A percentile compares a stretch with the other conserved stretches of the same genome.
Evolutionary conservation across 2,797 vertebrate genomes (phyloP).

Genomic region (Argyrosomus regius): DNA sequence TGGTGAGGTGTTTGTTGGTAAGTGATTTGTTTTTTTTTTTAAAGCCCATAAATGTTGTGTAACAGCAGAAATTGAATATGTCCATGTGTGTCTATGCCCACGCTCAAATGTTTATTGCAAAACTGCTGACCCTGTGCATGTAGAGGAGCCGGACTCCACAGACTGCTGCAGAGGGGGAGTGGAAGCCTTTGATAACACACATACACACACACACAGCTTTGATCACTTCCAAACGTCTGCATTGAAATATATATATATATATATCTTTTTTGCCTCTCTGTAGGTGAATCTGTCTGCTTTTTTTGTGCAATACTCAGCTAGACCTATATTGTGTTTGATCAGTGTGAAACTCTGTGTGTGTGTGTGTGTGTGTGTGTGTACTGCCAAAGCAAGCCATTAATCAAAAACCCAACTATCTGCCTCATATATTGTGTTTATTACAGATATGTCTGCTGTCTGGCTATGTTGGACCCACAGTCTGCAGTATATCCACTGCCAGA

Average conservation of each 20-base stretch:
- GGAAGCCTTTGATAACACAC: constrained; percentile 26
- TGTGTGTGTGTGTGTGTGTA: neutral
- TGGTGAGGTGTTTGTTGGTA: neutral
- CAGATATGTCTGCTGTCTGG: neutral
- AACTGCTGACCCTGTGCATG: constrained; percentile 35
- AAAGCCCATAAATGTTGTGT: neutral
- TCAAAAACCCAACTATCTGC: neutral
- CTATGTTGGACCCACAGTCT: neutral
- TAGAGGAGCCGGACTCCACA: neutral
- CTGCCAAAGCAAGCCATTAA: neutral
- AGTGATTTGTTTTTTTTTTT: constrained; percentile 1
- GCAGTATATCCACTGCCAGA: neutral
- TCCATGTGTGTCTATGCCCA: neutral
- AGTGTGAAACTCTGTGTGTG: neutral
- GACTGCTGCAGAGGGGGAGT: constrained; percentile 10
- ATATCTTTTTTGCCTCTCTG: neutral
- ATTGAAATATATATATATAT: constrained; percentile 11
- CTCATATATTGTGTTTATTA: constrained; percentile 1
- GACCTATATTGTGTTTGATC: neutral
- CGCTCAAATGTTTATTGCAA: neutral
- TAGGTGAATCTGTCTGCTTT: neutral
- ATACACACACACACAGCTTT: constrained; percentile 16
- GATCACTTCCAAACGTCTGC: constrained; percentile 17
- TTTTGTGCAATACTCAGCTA: neutral
- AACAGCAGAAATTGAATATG: constrained; percentile 9